Evolutionary conservation across 2,888 invertebrate genomes (phyloP), one percentile per base, ranked within the genome.

Genomic region (Sinelater perroti): DNA sequence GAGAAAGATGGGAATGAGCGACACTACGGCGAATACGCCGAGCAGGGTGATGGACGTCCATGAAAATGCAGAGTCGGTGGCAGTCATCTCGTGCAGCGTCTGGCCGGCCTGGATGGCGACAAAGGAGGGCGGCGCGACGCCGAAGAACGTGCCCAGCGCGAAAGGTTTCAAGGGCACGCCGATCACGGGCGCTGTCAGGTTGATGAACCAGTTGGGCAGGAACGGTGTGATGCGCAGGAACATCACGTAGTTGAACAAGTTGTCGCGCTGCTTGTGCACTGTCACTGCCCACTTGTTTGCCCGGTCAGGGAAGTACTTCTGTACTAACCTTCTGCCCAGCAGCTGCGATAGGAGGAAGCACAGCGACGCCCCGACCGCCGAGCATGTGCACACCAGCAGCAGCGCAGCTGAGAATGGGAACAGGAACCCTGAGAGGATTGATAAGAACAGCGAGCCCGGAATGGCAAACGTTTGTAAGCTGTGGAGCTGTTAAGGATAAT

Each of bases 381-480:
- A 99, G 79, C 99, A 99, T 63, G 88, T 90, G 73, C 94, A 95
- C 1, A 95, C 95, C 61, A 98, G 81, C 51, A 87, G 73, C 67
- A 99, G 79, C 3, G 99, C 99, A 65, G 93, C 76, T 38, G 90
- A 88, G 79, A 98, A 98, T 57, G 95, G 92, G 76, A 97, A 99
- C 30, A 99, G 82, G 78, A 97, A 99, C 62, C 99, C 99, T 61
- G 96, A 95, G 47, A 99, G 83, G 69, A 99, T 96, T 63, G 97
- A 98, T 50, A 99, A 83, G 76, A 98, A 99, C 74, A 99, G 88
- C 10, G 98, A 98, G 64, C 99, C 99, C 61, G 99, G 99, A 81
- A 99, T 99, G 72, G 98, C 98, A 83, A 99, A 99, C 61, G 98
- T 95, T 86, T 99, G 99, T 74, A 99, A 85, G 79, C 95, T 96